Base-by-base conservation (phyloP, 1,140 invertebrate genomes). In the Zaprionus lachaisei region DNA sequence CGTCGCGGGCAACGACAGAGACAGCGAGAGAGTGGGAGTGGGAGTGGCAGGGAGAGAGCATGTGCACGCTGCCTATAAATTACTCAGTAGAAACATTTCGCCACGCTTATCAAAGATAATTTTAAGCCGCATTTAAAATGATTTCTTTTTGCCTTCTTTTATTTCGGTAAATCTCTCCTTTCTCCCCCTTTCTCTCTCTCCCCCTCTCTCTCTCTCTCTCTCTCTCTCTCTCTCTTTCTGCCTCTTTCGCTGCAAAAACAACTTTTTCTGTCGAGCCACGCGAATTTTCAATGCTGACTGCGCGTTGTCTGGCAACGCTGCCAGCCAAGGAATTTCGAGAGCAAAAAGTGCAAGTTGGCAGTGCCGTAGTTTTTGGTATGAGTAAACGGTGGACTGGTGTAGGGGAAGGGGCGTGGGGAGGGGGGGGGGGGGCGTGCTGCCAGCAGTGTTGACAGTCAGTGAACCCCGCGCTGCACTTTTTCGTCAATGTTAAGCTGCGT, bases 51-150 rank as follows among this genome's bases (percentile, higher is more conserved):
- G 6, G 41, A 7, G n/a, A 44, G 12, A 26, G 20, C 51, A 26
- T 5, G 1, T 9, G 34, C 61, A 24, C 22, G 31, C 65, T 72
- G 74, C 69, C 74, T 72, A 72, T 72, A 77, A 77, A 77, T 77
- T 72, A 72, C 74, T 77, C 74, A 72, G 74, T 70, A 58, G 75
- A 26, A 57, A 63, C 73, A 85, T 84, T 84, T 85, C 79, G 79
- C 70, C 83, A 69, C 79, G 83, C 83, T 82, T 85, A 85, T 85
- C 82, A 85, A 85, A 85, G 79, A 85, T 85, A 81, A 85, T 85
- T 85, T 85, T 85, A 85, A 85, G 82, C 83, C 82, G 82, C 82
- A 85, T 85, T 86, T 85, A 85, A 85, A 86, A 86, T 82, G 68
- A 86, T 89, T 89, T 89, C 81, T 79, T 83, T 84, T 83, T 84